These are phyloP conservation scores for Hyposoter dolosus DNA, from an alignment of 2,888 invertebrate genomes.

Conservation along the genomic window DNA sequence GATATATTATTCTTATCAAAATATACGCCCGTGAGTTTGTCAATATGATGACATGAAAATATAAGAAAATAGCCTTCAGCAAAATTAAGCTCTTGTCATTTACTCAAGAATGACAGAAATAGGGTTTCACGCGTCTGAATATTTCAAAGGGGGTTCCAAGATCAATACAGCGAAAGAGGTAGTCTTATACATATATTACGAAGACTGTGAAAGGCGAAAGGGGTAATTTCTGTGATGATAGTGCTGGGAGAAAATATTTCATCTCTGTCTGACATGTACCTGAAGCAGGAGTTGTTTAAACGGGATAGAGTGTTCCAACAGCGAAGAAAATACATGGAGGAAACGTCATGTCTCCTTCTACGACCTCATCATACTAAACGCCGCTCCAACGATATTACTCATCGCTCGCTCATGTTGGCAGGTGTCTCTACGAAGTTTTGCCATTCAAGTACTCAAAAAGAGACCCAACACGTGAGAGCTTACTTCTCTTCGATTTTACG, in stretches of 20 bases:
- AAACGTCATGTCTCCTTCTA: slow-evolving; percentile 47
- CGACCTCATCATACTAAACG: slow-evolving; percentile 34
- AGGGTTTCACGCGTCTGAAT: not conserved
- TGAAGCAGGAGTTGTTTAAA: slow-evolving; percentile 26
- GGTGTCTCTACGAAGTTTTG: slow-evolving; percentile 40
- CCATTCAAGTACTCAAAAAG: slow-evolving; percentile 26
- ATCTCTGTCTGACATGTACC: slow-evolving; percentile 25
- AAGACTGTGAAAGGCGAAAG: slow-evolving; percentile 8
- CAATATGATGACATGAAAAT: not conserved
- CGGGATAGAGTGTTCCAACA: slow-evolving; percentile 29
- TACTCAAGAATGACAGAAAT: not conserved
- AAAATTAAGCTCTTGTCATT: not conserved
- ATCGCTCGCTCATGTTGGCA: slow-evolving; percentile 49
- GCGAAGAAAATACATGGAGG: slow-evolving; percentile 18
- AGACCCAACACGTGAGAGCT: slow-evolving; percentile 20
- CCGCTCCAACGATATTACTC: slow-evolving; percentile 46
- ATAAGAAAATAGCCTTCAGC: not conserved
- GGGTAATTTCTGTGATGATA: slow-evolving; percentile 17
- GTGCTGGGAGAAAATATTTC: slow-evolving; percentile 25
- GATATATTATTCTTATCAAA: not conserved
- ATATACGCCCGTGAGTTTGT: not conserved
- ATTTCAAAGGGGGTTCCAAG: slow-evolving; percentile 15
- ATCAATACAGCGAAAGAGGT: not conserved
- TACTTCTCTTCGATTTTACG: slow-evolving; percentile 37
- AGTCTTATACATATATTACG: not conserved